Conservation (phyloP, 2,113 vertebrate genomes). For the Vimba vimba region DNA sequence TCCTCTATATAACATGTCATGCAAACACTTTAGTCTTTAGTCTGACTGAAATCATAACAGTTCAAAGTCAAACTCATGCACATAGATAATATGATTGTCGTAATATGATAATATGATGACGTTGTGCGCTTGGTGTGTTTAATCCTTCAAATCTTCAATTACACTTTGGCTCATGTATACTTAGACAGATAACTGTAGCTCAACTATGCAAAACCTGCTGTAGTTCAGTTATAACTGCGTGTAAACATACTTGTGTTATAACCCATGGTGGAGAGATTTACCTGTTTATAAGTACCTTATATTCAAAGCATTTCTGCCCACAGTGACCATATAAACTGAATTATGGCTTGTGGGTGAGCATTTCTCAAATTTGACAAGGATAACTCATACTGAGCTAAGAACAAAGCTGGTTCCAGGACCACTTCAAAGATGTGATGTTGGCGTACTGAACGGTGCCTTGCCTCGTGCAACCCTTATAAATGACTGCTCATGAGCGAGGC, state of each 20-base stretch:
- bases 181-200: not conserved
- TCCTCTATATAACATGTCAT: not conserved
- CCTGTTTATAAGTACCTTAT: not conserved
- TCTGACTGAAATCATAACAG: too few relatives aligned
- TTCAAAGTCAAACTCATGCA: not conserved
- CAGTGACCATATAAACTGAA: not conserved
- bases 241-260: not conserved
- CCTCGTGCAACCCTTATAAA: conserved; percentile 37
- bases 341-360: not conserved
- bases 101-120: too few relatives aligned
- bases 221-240: not conserved
- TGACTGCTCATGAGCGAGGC: not conserved
- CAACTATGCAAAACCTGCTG: not conserved
- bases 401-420: conserved; percentile 31
- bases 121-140: not conserved
- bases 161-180: not conserved
- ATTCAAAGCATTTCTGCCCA: not conserved
- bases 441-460: not conserved
- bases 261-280: conserved; percentile 4
- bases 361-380: conserved; percentile 1
- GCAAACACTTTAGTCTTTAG: not conserved
- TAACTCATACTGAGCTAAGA: not conserved
- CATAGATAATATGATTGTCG: not conserved
- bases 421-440: conserved; percentile 25
- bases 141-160: not conserved